Evolutionary conservation across 1,140 invertebrate genomes (phyloP).

Genomic region (Aporrectodea caliginosa): DNA sequence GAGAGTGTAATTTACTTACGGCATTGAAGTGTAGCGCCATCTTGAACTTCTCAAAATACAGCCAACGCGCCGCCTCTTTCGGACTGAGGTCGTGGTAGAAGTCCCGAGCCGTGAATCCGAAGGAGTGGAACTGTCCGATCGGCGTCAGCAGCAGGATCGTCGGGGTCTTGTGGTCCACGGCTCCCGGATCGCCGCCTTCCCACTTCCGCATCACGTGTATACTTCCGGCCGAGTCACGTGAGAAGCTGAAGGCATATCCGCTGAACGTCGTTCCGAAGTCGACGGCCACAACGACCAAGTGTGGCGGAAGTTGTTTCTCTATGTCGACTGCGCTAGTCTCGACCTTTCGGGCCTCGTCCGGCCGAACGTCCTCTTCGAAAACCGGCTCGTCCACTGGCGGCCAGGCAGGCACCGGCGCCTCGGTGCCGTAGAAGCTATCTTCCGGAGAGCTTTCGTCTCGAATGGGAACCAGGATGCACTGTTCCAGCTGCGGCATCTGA

Average conservation of each 20-base stretch:
- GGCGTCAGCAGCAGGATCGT: conserved; percentile 61
- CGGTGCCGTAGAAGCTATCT: background rate
- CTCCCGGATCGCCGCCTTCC: conserved; percentile 63
- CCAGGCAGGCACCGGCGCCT: background rate
- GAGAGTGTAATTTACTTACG: conserved; percentile 53
- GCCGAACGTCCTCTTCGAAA: background rate
- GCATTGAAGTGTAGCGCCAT: conserved; percentile 62
- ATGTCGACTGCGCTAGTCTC: background rate
- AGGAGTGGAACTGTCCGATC: conserved; percentile 61
- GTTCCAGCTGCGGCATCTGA: background rate
- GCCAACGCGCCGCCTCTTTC: conserved; percentile 60
- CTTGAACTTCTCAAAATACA: conserved; percentile 67
- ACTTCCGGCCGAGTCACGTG: conserved; percentile 57
- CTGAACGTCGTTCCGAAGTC: conserved; percentile 66
- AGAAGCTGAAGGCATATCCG: conserved; percentile 64
- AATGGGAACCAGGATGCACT: background rate
- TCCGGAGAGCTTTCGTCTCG: background rate
- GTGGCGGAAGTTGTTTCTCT: conserved; percentile 29
- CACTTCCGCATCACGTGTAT: conserved; percentile 65
- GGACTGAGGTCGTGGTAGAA: conserved; percentile 62
- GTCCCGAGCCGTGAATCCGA: conserved; percentile 63
- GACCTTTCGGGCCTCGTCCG: background rate
- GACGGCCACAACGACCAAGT: conserved; percentile 63
- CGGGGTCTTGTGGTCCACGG: conserved; percentile 63
- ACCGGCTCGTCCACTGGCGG: background rate